Evolutionary conservation across 2,797 vertebrate genomes (phyloP).

Genomic region (Sitta carolinensis): DNA sequence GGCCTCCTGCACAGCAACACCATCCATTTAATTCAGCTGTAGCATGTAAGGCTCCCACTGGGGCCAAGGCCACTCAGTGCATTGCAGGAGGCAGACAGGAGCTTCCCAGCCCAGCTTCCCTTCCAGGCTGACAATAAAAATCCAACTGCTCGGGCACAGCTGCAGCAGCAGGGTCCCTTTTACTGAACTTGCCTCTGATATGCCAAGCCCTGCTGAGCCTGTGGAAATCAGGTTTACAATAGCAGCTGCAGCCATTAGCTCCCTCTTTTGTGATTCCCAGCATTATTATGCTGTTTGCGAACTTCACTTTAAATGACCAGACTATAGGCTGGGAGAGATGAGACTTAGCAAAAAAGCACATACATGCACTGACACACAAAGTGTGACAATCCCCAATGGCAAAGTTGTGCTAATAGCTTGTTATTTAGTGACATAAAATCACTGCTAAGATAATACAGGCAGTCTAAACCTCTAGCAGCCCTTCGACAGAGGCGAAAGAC

Average conservation of each 20-base stretch:
- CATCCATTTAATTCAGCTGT: background rate
- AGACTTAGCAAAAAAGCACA: slow-evolving; percentile 5
- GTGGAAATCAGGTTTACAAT: slow-evolving; percentile 69
- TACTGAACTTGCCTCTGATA: slow-evolving; percentile 21
- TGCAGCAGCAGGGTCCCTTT: slow-evolving; percentile 44
- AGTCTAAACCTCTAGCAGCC: background rate
- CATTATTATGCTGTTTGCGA: slow-evolving; percentile 67
- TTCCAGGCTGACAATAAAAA: background rate
- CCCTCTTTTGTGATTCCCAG: slow-evolving; percentile 63
- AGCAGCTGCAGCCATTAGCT: slow-evolving; percentile 63
- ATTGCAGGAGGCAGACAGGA: background rate
- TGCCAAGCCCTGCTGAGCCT: slow-evolving; percentile 65
- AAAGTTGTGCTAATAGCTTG: slow-evolving; percentile 38
- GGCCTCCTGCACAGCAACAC: background rate
- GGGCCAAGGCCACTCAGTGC: background rate
- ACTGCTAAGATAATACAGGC: slow-evolving; percentile 13
- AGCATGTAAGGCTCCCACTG: fast-evolving
- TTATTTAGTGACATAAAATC: slow-evolving; percentile 42
- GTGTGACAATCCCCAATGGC: slow-evolving; percentile 12
- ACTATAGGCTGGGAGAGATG: slow-evolving; percentile 20
- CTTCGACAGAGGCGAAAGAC: background rate
- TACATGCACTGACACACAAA: background rate
- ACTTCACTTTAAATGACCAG: slow-evolving; percentile 17
- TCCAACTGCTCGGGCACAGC: slow-evolving; percentile 15
- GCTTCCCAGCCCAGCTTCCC: background rate